These are phyloP conservation scores for Ginglymostoma cirratum DNA, from an alignment of 2,113 vertebrate genomes.

Conservation along the genomic window DNA sequence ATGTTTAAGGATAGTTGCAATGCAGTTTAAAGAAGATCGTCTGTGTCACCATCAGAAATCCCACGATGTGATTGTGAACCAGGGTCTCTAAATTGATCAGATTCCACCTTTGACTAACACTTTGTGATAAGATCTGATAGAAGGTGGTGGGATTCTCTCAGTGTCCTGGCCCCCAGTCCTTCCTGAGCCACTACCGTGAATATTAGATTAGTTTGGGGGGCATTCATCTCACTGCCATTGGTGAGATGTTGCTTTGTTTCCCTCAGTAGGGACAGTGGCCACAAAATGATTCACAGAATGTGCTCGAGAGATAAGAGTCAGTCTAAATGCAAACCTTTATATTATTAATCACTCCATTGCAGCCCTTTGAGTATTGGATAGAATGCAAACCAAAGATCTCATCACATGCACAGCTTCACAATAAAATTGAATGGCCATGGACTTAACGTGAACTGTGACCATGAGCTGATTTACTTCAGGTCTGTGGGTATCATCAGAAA, in stretches of 20 bases:
- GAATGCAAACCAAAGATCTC: background rate
- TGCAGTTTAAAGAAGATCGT: background rate
- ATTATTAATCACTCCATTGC: background rate
- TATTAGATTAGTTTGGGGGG: background rate
- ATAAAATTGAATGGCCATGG: background rate
- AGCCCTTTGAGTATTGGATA: background rate
- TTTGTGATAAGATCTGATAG: background rate
- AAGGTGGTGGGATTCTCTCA: background rate
- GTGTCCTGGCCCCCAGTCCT: background rate
- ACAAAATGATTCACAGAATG: background rate
- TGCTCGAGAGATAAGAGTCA: background rate
- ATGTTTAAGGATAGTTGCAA: background rate
- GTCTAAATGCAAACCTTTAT: background rate
- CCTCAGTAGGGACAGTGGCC: background rate
- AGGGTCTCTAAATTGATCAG: too few relatives aligned
- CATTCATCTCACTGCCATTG: background rate
- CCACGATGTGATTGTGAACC: background rate
- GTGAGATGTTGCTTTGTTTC: background rate
- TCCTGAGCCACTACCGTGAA: background rate
- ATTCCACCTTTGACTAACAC: background rate
- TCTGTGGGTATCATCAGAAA: background rate
- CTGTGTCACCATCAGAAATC: background rate
- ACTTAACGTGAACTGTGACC: background rate
- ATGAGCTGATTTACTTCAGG: background rate
- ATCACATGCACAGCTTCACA: background rate